Percentiles rank a stretch among this genome's conserved stretches.
phyloP scores from a whole-genome alignment of 2,888 invertebrate species.

The Chloroclystis v-ata region DNA sequence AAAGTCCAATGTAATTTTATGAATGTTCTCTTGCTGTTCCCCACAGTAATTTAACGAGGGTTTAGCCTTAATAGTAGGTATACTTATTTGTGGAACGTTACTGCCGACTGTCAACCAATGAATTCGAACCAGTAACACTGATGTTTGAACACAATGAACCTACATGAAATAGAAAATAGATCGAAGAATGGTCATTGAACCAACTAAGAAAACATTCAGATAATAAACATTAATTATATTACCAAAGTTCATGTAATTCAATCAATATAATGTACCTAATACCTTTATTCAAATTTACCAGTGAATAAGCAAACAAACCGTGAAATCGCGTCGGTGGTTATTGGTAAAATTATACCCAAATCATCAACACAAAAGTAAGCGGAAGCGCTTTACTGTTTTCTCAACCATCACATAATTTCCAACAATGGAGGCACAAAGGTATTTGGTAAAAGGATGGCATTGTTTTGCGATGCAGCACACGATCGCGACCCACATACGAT shows the following conservation, averaged over 20 bases:
- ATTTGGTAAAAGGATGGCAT: slow-evolving; percentile 28
- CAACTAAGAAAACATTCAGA: too few species aligned
- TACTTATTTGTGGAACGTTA: slow-evolving; percentile 40
- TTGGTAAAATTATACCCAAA: slow-evolving; percentile 26
- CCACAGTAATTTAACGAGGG: slow-evolving; percentile 56
- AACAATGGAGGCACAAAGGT: slow-evolving; percentile 29
- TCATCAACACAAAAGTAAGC: slow-evolving; percentile 21
- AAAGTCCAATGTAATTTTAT: slow-evolving; percentile 44
- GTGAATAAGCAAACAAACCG: slow-evolving; percentile 12
- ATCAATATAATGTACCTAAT: too few species aligned
- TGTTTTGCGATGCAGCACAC: slow-evolving; percentile 31
- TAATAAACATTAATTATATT: not conserved
- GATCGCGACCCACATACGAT: slow-evolving; percentile 30
- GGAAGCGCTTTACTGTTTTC: slow-evolving; percentile 27
- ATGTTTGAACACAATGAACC: too few species aligned
- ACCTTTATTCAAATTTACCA: too few species aligned
- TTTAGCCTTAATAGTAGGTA: slow-evolving; percentile 36
- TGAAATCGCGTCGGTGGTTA: slow-evolving; percentile 21
- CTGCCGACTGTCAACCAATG: slow-evolving; percentile 28
- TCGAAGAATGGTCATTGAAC: too few species aligned
- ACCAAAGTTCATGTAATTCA: too few species aligned
- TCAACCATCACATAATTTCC: slow-evolving; percentile 29
- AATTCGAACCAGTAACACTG: slow-evolving; percentile 29
- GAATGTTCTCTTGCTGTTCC: slow-evolving; percentile 37
- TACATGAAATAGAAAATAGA: too few species aligned